Evolutionary conservation across 2,888 invertebrate species (phyloP), one percentile per base, ranked within the genome.

Genomic region (Brassicogethes aeneus): DNA sequence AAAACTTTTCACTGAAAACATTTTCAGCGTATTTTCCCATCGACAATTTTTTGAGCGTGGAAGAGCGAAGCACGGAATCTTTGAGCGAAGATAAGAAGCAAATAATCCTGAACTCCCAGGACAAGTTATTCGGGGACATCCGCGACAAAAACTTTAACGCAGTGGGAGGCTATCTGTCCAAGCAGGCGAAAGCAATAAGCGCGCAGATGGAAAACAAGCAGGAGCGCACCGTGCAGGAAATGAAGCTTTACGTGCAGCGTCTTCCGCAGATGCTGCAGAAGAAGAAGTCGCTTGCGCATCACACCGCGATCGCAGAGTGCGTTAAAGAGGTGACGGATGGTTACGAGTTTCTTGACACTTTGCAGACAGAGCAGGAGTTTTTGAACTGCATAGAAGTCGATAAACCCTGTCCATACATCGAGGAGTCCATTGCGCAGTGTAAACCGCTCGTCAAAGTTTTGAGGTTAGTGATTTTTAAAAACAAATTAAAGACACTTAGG

Each of bases 131-230:
- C 65, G 79, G 82, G 0, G 94, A 95, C 61, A 74, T 97, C 36
- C 75, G 96, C 30, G 94, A 96, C 62, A 90, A 87, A 62, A 92
- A 89, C 70, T 95, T 96, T 61, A 90, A 89, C 60, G 85, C 88
- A 46, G 86, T 95, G 3, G 93, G 93, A 2, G 78, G 85, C 30
- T 79, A 85, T 10, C 71, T 97, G 1, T 86, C 90, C 2, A 82
- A 82, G 56, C 91, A 88, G 64, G 93, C 93, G 0, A 89, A 85
- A 60, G 74, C 82, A 3, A 88, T 96, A 39, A 85, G 89, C 47
- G 79, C 81, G 0, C 87, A 93, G 61, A 76, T 91, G 61, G 83
- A 91, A 65, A 89, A 92, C 59, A 77, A 85, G 16, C 85, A 89
- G 61, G 86, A 90, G 40, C 90, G 88, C 64, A 85, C 92, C 0